Percentiles rank a stretch among this genome's conserved stretches.
These are phyloP conservation scores for Orthosia incerta DNA, from an alignment of 2,888 invertebrate genomes.

Conservation along the genomic window DNA sequence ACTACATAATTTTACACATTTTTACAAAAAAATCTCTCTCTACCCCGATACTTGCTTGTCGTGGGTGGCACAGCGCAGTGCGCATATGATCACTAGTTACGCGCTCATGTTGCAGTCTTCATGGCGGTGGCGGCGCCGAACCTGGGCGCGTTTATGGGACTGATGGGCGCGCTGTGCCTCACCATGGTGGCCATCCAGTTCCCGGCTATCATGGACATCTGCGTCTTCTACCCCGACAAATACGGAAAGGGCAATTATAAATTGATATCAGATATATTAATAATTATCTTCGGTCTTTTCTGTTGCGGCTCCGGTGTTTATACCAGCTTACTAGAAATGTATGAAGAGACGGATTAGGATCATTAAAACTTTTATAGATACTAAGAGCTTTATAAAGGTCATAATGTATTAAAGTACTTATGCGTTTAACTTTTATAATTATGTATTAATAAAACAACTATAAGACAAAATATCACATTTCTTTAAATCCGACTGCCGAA, in stretches of 20 bases:
- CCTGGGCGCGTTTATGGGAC: constrained; percentile 94
- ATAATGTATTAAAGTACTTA: background rate
- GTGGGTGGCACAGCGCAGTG: no score
- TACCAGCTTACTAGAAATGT: constrained; percentile 76
- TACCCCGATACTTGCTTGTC: no score
- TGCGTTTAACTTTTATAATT: background rate
- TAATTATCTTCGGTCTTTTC: constrained; percentile 70
- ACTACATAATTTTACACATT: no score
- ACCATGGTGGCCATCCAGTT: constrained; percentile 96
- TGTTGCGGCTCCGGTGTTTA: constrained; percentile 77
- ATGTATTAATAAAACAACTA: background rate
- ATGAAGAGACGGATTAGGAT: background rate
- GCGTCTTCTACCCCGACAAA: constrained; percentile 80
- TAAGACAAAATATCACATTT: background rate
- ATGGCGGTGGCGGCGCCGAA: constrained; percentile 93
- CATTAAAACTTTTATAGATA: background rate
- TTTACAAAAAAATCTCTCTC: no score
- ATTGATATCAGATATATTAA: constrained; percentile 71
- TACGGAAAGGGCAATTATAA: constrained; percentile 72
- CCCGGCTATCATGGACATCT: constrained; percentile 92
- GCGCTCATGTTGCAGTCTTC: constrained; percentile 63
- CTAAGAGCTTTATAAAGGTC: background rate
- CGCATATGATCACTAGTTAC: no score
- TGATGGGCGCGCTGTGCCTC: constrained; percentile 96
- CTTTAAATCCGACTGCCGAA: no score